Evolutionary conservation across 2,888 invertebrate species (phyloP).

Genomic region (Aphodius sticticus): DNA sequence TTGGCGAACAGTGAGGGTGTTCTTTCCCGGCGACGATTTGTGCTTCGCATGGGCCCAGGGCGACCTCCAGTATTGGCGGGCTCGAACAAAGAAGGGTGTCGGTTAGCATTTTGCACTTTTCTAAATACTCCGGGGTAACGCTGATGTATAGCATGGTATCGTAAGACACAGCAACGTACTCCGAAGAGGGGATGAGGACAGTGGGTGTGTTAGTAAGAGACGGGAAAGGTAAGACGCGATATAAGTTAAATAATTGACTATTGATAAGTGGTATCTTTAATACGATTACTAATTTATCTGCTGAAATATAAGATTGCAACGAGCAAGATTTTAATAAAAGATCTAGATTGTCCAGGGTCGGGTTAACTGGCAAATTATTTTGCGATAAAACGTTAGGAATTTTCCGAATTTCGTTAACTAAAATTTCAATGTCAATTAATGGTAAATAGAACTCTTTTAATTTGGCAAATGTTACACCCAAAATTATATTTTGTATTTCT

Average conservation of each 20-base stretch:
- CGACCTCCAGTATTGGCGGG: not conserved
- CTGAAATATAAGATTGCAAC: not conserved
- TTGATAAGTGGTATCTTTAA: not conserved
- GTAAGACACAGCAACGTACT: not conserved
- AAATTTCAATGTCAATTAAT: not conserved
- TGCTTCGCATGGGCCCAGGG: not conserved
- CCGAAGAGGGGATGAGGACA: not conserved
- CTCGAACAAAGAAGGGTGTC: slow-evolving; percentile 4
- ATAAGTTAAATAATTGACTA: slow-evolving; percentile 4
- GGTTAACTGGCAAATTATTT: not conserved
- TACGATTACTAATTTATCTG: not conserved
- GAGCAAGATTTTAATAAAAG: slow-evolving; percentile 4
- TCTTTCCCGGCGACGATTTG: not conserved
- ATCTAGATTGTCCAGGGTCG: not conserved
- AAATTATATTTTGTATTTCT: slow-evolving; percentile 4
- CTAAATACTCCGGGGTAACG: not conserved
- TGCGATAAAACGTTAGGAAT: not conserved
- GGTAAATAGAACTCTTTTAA: not conserved
- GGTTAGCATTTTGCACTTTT: not conserved
- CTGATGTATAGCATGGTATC: not conserved
- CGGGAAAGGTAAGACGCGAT: not conserved
- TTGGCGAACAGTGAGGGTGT: not conserved
- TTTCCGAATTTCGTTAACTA: not conserved
- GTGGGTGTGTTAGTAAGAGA: not conserved
- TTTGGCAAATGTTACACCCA: not conserved